A percentile compares a stretch with the other conserved stretches of the same genome.
phyloP scores from a whole-genome alignment of 1,140 invertebrate species.

The Cherax destructor region DNA sequence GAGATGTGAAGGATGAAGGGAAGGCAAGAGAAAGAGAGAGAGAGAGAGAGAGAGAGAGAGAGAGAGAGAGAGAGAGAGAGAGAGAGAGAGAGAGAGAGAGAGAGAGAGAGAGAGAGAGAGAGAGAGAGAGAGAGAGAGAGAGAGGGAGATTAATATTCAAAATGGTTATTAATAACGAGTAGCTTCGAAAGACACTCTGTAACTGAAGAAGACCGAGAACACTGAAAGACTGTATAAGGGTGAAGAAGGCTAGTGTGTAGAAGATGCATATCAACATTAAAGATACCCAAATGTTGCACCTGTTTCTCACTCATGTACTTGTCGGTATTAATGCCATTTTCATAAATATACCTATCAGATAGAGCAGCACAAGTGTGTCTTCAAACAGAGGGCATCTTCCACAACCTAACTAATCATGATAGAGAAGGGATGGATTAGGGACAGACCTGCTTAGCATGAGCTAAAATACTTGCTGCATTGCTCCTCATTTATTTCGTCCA shows the following conservation, averaged over 20 bases:
- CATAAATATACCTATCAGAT: neutral
- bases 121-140: neutral
- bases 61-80: slow-evolving; percentile 18
- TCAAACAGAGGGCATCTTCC: too few relatives aligned
- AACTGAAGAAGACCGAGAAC: neutral
- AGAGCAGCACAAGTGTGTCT: too few relatives aligned
- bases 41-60: slow-evolving; percentile 31
- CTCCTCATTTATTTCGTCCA: too few relatives aligned
- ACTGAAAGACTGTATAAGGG: neutral
- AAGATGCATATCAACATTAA: neutral
- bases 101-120: neutral
- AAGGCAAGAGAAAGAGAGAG: neutral
- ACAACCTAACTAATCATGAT: too few relatives aligned
- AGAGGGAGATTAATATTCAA: neutral
- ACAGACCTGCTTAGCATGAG: too few relatives aligned
- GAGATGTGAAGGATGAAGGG: too few relatives aligned
- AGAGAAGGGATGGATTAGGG: too few relatives aligned
- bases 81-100: slow-evolving; percentile 33
- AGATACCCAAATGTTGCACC: too few relatives aligned
- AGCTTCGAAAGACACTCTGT: neutral
- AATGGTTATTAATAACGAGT: neutral
- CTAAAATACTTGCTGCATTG: too few relatives aligned
- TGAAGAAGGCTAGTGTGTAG: neutral
- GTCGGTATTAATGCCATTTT: neutral
- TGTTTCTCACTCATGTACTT: too few relatives aligned